Evolutionary conservation across 2,113 vertebrate genomes (phyloP).

Genomic region (Noctilio leporinus): DNA sequence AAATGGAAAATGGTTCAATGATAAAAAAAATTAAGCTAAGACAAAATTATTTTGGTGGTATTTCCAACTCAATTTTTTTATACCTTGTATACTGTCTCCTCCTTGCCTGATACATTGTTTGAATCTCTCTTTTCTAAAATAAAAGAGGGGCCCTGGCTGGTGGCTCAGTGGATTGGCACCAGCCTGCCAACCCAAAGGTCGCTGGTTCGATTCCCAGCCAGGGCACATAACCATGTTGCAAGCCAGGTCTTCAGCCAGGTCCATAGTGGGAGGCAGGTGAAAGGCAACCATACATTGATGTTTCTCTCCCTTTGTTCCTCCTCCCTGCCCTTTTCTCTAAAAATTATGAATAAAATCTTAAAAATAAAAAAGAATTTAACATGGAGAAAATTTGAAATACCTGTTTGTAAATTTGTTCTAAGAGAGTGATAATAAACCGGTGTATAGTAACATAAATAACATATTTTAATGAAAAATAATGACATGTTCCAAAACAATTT

Average conservation of each 20-base stretch:
- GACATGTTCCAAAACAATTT: slow-evolving; percentile 48
- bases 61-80: neutral
- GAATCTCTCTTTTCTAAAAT: neutral
- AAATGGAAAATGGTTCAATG: neutral
- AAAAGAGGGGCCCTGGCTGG: no score
- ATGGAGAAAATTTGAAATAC: neutral
- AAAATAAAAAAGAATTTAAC: no score
- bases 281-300: no score
- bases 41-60: neutral
- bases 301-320: no score
- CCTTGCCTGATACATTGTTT: neutral
- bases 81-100: neutral
- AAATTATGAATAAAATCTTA: no score
- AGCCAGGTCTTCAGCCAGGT: no score
- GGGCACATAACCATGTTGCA: no score
- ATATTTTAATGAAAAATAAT: slow-evolving; percentile 47
- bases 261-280: no score
- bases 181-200: no score
- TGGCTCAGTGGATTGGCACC: no score
- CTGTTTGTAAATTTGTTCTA: slow-evolving; percentile 28
- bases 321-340: no score
- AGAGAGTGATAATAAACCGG: neutral
- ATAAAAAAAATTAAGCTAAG: neutral
- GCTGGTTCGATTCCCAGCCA: no score
- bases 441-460: neutral